Evolutionary conservation across 2,113 vertebrate genomes (phyloP).

Genomic region (Equus przewalskii): DNA sequence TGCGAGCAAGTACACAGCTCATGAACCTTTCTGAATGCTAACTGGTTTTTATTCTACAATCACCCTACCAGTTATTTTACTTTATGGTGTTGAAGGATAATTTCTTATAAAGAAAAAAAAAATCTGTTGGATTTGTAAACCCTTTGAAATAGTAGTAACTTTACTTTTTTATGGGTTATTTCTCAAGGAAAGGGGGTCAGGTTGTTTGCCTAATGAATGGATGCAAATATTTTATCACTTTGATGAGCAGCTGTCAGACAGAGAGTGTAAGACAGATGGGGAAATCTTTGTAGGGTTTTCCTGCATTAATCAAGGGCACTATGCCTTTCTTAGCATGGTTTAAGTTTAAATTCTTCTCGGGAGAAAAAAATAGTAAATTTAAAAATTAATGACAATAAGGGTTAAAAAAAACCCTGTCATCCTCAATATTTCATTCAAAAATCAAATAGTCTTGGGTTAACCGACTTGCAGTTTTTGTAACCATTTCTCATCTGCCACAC

Average conservation of each 20-base stretch:
- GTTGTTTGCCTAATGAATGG: neutral
- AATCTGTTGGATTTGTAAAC: neutral
- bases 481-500: neutral
- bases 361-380: neutral
- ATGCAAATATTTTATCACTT: neutral
- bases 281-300: neutral
- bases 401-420: neutral
- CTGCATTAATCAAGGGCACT: neutral
- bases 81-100: neutral
- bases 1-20: neutral
- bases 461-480: neutral
- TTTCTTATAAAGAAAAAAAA: constrained; percentile 18
- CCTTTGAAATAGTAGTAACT: neutral
- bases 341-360: constrained; percentile 11
- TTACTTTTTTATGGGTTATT: neutral
- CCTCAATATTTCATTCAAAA: neutral
- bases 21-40: neutral
- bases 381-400: neutral
- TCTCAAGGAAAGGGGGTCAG: neutral
- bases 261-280: neutral
- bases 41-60: neutral
- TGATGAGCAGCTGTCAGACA: neutral
- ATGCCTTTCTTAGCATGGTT: neutral
- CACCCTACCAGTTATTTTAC: neutral
- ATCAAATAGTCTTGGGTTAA: neutral